phyloP scores from a whole-genome alignment of 1,140 invertebrate genomes.

The Micrasema longulum region DNA sequence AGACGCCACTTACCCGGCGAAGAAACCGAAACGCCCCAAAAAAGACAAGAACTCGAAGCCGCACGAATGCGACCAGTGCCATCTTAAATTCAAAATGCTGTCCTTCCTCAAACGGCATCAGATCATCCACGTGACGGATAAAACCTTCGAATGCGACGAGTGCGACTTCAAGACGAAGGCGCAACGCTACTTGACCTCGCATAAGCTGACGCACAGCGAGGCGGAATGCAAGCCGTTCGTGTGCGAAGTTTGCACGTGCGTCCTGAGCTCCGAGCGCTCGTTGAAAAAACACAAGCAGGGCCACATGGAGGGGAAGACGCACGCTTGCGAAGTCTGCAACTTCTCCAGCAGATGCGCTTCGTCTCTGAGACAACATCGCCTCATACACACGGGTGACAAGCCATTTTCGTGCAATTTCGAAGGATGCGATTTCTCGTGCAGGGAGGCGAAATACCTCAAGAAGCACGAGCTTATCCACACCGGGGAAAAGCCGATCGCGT shows the following conservation, averaged over 20 bases:
- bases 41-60: slow-evolving; percentile 11
- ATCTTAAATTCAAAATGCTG: slow-evolving; percentile 26
- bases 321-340: slow-evolving; percentile 19
- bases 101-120: slow-evolving; percentile 10
- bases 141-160: slow-evolving; percentile 6
- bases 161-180: slow-evolving; percentile 17
- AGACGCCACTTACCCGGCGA: background rate
- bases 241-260: slow-evolving; percentile 12
- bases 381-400: slow-evolving; percentile 23
- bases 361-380: background rate
- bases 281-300: slow-evolving; percentile 22
- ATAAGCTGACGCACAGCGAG: slow-evolving; percentile 10
- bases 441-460: slow-evolving; percentile 6
- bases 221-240: slow-evolving; percentile 12
- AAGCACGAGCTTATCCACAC: slow-evolving; percentile 32
- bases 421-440: slow-evolving; percentile 22
- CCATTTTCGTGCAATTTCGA: slow-evolving; percentile 18
- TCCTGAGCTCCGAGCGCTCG: background rate
- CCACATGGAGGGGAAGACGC: slow-evolving; percentile 6
- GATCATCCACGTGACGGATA: slow-evolving; percentile 3
- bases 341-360: background rate
- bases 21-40: slow-evolving; percentile 7
- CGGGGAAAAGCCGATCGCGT: slow-evolving; percentile 30
- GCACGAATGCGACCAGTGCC: slow-evolving; percentile 8
- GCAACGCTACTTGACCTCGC: slow-evolving; percentile 1